A percentile compares a stretch with the other conserved stretches of the same genome.
phyloP scores from a whole-genome alignment of 1,140 invertebrate species.

The Drosophila suzukii region DNA sequence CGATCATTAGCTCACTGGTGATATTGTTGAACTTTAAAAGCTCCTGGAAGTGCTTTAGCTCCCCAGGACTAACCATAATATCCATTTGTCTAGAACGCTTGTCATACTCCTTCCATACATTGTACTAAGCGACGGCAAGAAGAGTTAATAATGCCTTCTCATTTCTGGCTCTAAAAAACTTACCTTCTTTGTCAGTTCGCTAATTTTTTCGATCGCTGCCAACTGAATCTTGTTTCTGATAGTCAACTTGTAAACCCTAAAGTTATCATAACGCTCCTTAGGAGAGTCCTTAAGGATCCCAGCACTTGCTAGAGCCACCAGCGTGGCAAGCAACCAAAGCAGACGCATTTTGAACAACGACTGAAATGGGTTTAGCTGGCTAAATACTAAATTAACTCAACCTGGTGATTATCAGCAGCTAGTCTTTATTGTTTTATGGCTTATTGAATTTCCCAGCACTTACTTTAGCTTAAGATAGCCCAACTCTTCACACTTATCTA shows the following conservation, averaged over 20 bases:
- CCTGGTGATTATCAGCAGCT: conserved; percentile 12
- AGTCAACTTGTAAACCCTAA: conserved; percentile 52
- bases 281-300: conserved; percentile 28
- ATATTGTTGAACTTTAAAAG: conserved; percentile 44
- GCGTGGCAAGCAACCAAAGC: conserved; percentile 47
- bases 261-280: conserved; percentile 62
- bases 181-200: conserved; percentile 54
- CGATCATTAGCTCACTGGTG: conserved; percentile 53
- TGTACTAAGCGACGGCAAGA: conserved; percentile 38
- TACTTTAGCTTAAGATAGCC: conserved; percentile 61
- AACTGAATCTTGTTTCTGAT: conserved; percentile 59
- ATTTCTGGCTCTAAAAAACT: not conserved
- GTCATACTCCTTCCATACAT: conserved; percentile 77
- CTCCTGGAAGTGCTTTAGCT: conserved; percentile 41
- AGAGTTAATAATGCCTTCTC: not conserved
- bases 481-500: conserved; percentile 81
- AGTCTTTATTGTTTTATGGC: conserved; percentile 66
- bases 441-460: conserved; percentile 26
- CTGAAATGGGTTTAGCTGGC: conserved; percentile 9
- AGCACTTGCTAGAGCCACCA: conserved; percentile 53
- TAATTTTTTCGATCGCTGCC: conserved; percentile 37
- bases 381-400: conserved; percentile 13
- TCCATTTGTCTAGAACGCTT: conserved; percentile 47
- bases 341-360: conserved; percentile 48
- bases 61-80: conserved; percentile 67